These are phyloP conservation scores for Poecilia wingei DNA, from an alignment of 2,797 vertebrate genomes.

Conservation along the genomic window DNA sequence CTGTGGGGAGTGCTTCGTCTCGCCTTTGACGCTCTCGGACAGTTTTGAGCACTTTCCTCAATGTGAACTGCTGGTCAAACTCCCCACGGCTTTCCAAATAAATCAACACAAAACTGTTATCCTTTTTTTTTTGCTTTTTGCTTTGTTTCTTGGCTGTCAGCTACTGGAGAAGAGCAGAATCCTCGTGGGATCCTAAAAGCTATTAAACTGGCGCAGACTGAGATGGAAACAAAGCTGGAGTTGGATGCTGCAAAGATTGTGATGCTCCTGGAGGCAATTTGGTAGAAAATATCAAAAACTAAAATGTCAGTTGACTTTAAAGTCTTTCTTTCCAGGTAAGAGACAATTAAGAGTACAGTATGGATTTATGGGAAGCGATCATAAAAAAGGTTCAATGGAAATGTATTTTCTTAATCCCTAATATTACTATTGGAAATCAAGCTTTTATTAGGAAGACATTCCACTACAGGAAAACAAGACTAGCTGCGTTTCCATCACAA, in stretches of 20 bases:
- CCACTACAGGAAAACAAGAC: not conserved
- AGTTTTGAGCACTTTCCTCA: not conserved
- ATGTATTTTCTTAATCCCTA: not conserved
- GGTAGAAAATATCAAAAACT: not conserved
- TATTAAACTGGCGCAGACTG: slow-evolving; percentile 1
- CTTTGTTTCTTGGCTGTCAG: not conserved
- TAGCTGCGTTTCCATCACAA: too few relatives aligned
- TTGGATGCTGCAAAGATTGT: not conserved
- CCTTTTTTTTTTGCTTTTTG: not conserved
- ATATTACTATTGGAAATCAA: not conserved
- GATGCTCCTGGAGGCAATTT: not conserved
- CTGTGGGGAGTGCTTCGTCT: not conserved
- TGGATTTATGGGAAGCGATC: not conserved
- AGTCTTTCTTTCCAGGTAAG: not conserved
- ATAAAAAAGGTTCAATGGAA: not conserved
- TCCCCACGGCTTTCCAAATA: not conserved
- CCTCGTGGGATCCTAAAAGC: not conserved
- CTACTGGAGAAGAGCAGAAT: not conserved
- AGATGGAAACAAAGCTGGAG: not conserved
- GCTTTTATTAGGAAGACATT: not conserved
- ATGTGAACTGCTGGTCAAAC: not conserved
- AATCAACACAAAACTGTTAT: not conserved
- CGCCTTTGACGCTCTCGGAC: not conserved
- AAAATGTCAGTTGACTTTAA: not conserved
- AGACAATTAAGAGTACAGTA: not conserved